Evolutionary conservation across 2,888 invertebrate genomes (phyloP), one percentile per base, ranked within the genome.

Genomic region (Clistopyga incitator): DNA sequence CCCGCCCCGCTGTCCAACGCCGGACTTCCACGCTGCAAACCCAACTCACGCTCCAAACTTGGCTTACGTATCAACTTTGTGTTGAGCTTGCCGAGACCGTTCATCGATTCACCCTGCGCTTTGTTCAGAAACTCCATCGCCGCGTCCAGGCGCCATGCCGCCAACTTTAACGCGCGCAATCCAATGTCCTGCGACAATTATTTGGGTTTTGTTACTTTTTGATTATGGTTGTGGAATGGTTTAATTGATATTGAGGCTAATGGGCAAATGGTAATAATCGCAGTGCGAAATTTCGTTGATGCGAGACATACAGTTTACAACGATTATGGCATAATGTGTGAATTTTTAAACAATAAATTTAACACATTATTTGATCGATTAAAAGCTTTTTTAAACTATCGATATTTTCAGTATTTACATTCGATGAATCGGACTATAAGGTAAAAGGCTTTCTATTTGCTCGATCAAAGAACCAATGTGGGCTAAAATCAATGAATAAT

Each of bases 1-100:
- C 97, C 97, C 15, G 97, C 97, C 20, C 97, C 98, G 76, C 97
- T 97, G 91, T 98, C 98, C 82, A 98, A 94, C 23, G 97, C 97
- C 10, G 98, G 98, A 92, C 98, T 98, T 71, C 97, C 97, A 84
- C 97, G 95, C 88, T 96, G 96, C 23, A 96, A 93, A 86, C 95
- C 96, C 81, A 97, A 94, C 92, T 98, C 98, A 68, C 97, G 95
- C 94, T 98, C 98, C 86, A 98, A 95, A 93, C 98, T 98, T 52
- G 98, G 97, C 92, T 98, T 98, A 72, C 98, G 95, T 86, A 96
- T 97, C 67, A 98, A 94, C 93, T 98, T 97, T 82, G 96, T 95
- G 77, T 91, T 93, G 3, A 93, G 88, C 84, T 93, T 93, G 88
- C 95, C 94, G 82, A 96, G 93, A 72, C 95, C 95, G 85, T 94